phyloP scores from a whole-genome alignment of 2,888 invertebrate species.

The Nephrotoma flavescens region DNA sequence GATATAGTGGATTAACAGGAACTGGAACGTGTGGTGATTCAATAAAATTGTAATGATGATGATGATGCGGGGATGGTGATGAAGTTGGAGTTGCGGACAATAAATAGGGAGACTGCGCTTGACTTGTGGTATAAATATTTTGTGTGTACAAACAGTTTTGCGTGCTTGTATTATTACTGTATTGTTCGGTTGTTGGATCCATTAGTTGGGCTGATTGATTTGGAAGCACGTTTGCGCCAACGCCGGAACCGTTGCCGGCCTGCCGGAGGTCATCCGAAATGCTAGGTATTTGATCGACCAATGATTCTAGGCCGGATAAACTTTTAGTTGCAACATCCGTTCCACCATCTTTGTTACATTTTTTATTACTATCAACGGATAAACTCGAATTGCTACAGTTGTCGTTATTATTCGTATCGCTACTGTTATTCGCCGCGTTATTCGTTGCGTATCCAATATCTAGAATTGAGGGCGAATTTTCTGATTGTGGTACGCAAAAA shows the following conservation, averaged over 20 bases:
- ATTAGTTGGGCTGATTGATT: constrained; percentile 5
- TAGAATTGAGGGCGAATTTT: background rate
- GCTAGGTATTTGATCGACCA: constrained; percentile 84
- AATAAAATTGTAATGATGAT: constrained; percentile 7
- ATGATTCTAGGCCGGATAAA: constrained; percentile 70
- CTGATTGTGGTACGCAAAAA: background rate
- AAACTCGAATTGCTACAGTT: background rate
- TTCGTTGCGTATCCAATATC: background rate
- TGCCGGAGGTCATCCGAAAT: constrained; percentile 49
- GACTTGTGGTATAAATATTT: constrained; percentile 6
- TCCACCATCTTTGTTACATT: constrained; percentile 11
- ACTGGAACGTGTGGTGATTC: constrained; percentile 33
- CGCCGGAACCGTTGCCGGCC: constrained; percentile 31
- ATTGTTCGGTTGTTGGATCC: constrained; percentile 13
- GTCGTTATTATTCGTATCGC: background rate
- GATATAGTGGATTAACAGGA: constrained; percentile 35
- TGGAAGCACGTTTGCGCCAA: constrained; percentile 15
- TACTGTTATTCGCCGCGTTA: background rate
- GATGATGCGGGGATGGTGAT: constrained; percentile 11
- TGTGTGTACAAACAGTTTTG: constrained; percentile 8
- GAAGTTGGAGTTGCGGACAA: constrained; percentile 9
- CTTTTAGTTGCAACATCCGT: constrained; percentile 70
- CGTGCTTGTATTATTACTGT: constrained; percentile 6
- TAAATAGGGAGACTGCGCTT: constrained; percentile 8
- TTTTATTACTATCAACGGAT: background rate